Evolutionary conservation across 2,113 vertebrate species (phyloP).

Genomic region (Microcebus lehilahytsara): DNA sequence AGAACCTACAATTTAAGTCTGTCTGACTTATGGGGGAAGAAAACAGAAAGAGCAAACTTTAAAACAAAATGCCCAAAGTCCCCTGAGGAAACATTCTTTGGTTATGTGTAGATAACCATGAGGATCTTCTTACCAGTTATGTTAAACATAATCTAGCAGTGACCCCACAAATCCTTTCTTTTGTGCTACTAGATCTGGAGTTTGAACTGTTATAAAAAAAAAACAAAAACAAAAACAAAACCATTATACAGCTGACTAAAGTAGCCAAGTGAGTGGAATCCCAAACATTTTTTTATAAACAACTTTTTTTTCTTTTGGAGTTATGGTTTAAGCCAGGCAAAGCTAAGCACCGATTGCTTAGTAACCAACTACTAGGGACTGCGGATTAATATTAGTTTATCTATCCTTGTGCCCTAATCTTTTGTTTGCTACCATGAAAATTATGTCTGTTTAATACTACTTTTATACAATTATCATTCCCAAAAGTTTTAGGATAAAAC

Average conservation of each 20-base stretch:
- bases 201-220: neutral
- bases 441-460: neutral
- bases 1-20: neutral
- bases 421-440: neutral
- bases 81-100: constrained; percentile 13
- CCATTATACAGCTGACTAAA: neutral
- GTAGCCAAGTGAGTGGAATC: neutral
- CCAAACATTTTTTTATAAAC: neutral
- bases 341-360: neutral
- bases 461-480: neutral
- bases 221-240: constrained; percentile 13
- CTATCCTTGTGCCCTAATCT: neutral
- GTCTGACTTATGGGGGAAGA: neutral
- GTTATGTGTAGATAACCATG: neutral
- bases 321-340: neutral
- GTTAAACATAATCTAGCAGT: neutral
- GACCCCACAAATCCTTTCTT: neutral
- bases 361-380: neutral
- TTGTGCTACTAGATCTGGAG: neutral
- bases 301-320: neutral
- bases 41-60: neutral
- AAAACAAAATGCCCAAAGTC: neutral
- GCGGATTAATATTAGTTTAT: neutral
- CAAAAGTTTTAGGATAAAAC: neutral
- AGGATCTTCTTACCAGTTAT: neutral